Base-by-base conservation (phyloP, 2,113 vertebrate genomes). In the Campylomormyrus numenius region DNA sequence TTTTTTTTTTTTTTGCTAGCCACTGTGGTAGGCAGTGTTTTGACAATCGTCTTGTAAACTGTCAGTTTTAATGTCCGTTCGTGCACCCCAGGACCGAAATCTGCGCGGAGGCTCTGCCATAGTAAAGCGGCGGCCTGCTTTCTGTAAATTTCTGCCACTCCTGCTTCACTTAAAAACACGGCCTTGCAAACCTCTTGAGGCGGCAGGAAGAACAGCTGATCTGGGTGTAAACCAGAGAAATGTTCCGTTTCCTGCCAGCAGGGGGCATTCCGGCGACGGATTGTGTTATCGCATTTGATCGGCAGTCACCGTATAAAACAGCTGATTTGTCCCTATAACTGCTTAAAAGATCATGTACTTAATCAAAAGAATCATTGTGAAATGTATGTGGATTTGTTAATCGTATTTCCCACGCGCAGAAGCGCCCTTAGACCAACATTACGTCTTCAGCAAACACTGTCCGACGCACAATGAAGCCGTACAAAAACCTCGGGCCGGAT, bases 1-100 rank as follows among this genome's bases (percentile, higher is more conserved):
- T 56, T 24, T 19, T 48, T 62, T 50, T 21, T 21, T 89, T 88
- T 92, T 92, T 58, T 45, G 56, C 74, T 92, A 90, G 90, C 89
- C 62, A 74, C 89, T 50, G 42, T 88, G 88, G 58, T 42, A 48
- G 31, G n/a, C 45, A n/a, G 10, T 48, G 87, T 46, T 90, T 93
- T 92, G 93, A 94, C 56, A 93, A 91, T 92, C 91, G 85, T 93
- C 94, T 94, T 91, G 94, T 88, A 90, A 94, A 92, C 92, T 13
- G 62, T 50, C 92, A 89, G 45, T 45, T 89, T 53, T 85, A 52
- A 42, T 85, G 93, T 93, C 94, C 92, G 27, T 84, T 58, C 6
- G 10, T 74, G 42, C 24, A 35, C 35, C 88, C n/a, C 58, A 4
- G 39, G 58, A 42, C 35, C n/a, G 17, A 31, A 31, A 74, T 74